These are phyloP conservation scores for Isotomurus palustris DNA, from an alignment of 2,888 invertebrate genomes.

Conservation along the genomic window DNA sequence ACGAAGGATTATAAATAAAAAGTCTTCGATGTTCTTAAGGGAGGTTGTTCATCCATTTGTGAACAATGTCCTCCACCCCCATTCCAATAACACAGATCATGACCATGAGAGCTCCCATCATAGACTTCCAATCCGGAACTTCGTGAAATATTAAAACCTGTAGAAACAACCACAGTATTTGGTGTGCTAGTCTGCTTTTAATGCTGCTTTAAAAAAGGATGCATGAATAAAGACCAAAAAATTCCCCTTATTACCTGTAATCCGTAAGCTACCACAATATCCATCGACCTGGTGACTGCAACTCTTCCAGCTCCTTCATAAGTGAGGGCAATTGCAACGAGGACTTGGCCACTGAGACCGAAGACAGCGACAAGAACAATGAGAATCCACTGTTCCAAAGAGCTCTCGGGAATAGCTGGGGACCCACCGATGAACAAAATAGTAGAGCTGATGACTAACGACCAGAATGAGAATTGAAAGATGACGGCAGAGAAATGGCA, in stretches of 20 bases:
- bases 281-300: slow-evolving; percentile 53
- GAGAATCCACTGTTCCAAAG: slow-evolving; percentile 35
- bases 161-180: slow-evolving; percentile 6
- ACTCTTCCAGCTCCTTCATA: slow-evolving; percentile 54
- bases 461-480: slow-evolving; percentile 52
- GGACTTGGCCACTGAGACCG: slow-evolving; percentile 52
- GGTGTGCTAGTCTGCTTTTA: background rate
- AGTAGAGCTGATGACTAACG: slow-evolving; percentile 48
- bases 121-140: slow-evolving; percentile 50
- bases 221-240: background rate
- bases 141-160: slow-evolving; percentile 52
- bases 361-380: slow-evolving; percentile 48
- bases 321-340: slow-evolving; percentile 52
- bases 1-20: too few species aligned
- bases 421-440: slow-evolving; percentile 47
- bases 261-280: slow-evolving; percentile 53
- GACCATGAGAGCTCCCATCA: slow-evolving; percentile 51
- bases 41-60: slow-evolving; percentile 35
- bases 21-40: too few species aligned
- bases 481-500: slow-evolving; percentile 53
- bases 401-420: slow-evolving; percentile 25
- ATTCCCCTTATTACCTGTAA: slow-evolving; percentile 50
- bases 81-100: slow-evolving; percentile 52
- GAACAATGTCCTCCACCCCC: slow-evolving; percentile 50
- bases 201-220: background rate